Percentiles rank a stretch among this genome's conserved stretches.
Evolutionary conservation across 1,140 invertebrate species (phyloP).

Genomic region (Cecropterus lyciades): DNA sequence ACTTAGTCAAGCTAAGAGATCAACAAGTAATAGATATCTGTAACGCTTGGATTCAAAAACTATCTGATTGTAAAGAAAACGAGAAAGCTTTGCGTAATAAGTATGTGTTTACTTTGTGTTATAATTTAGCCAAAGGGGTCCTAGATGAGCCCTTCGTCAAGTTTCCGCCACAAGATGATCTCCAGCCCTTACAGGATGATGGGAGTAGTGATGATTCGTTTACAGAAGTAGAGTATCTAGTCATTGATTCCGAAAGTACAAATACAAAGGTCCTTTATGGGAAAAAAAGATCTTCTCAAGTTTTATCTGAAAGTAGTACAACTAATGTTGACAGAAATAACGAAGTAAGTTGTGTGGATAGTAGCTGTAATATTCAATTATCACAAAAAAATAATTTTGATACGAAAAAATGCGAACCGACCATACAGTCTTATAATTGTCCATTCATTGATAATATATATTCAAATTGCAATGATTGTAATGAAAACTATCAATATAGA

Average conservation of each 20-base stretch:
- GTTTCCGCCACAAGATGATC: conserved; percentile 41
- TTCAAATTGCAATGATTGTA: conserved; percentile 32
- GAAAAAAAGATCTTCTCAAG: conserved; percentile 37
- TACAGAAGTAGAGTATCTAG: conserved; percentile 59
- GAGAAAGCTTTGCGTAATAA: conserved; percentile 69
- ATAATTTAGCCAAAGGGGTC: conserved; percentile 63
- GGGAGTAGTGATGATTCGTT: conserved; percentile 51
- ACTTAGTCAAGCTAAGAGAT: conserved; percentile 58
- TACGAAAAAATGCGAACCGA: background rate
- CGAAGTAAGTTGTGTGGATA: conserved; percentile 2
- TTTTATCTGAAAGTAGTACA: conserved; percentile 3
- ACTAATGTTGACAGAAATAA: conserved; percentile 2
- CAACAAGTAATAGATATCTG: conserved; percentile 59
- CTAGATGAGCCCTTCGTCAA: conserved; percentile 64
- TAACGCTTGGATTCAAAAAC: conserved; percentile 66
- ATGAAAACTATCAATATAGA: conserved; percentile 50
- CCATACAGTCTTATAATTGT: background rate
- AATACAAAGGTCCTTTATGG: conserved; percentile 47
- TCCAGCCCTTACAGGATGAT: conserved; percentile 48
- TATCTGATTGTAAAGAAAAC: conserved; percentile 54
- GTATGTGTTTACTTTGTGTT: conserved; percentile 66
- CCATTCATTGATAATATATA: background rate
- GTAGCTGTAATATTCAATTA: background rate
- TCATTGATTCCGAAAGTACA: conserved; percentile 50
- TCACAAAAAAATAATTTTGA: background rate